phyloP scores from a whole-genome alignment of 2,888 invertebrate species.

The Macrosiphum euphorbiae region DNA sequence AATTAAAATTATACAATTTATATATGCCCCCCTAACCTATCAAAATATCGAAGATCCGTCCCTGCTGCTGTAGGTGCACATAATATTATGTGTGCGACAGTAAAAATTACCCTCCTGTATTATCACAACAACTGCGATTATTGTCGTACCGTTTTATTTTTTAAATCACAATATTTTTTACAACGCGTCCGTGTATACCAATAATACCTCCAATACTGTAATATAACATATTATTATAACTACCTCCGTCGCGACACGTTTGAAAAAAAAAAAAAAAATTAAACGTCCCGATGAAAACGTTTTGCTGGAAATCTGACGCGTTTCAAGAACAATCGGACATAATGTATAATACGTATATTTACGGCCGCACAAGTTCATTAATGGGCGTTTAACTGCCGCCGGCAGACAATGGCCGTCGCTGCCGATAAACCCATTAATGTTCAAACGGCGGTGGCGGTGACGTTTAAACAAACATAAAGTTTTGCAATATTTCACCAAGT shows the following conservation, averaged over 20 bases:
- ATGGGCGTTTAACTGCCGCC: conserved; percentile 22
- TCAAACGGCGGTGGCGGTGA: not conserved
- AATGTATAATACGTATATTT: not conserved
- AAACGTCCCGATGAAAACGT: not conserved
- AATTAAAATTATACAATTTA: too few relatives aligned
- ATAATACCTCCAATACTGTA: not conserved
- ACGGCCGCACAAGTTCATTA: conserved; percentile 31
- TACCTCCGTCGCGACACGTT: not conserved
- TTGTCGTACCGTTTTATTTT: not conserved
- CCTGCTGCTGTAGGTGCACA: too few relatives aligned
- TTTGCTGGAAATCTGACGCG: not conserved
- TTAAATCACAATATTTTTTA: not conserved
- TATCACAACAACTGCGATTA: not conserved
- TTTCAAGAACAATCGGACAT: conserved; percentile 13
- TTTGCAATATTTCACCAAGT: not conserved
- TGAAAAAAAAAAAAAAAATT: not conserved
- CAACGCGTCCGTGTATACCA: not conserved
- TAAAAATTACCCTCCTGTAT: not conserved
- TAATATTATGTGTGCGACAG: too few relatives aligned
- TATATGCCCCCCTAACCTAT: too few relatives aligned
- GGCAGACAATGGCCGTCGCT: conserved; percentile 28
- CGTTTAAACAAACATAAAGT: not conserved
- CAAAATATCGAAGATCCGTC: too few relatives aligned
- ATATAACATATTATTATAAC: too few relatives aligned
- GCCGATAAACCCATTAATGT: conserved; percentile 13